Conservation (phyloP, 2,113 vertebrate genomes). For the Chlamydotis undulata region DNA sequence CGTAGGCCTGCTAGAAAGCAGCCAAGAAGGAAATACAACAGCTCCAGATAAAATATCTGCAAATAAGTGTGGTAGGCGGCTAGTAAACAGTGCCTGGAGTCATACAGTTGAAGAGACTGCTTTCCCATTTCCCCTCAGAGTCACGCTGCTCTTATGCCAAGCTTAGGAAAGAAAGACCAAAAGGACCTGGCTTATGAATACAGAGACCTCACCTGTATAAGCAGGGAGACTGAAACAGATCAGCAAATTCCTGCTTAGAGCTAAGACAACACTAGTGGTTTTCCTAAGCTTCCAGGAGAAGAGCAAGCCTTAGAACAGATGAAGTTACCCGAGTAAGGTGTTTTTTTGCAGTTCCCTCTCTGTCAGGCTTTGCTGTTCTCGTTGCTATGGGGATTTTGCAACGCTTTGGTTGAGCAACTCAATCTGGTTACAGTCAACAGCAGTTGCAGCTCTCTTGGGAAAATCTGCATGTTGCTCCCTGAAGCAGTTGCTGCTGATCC, state of each 20-base stretch:
- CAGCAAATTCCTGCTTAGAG: not conserved
- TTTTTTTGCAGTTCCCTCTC: not conserved
- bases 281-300: not conserved
- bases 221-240: not conserved
- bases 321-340: not conserved
- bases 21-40: not conserved
- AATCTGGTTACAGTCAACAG: not conserved
- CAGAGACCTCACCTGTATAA: not conserved
- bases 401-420: fast-evolving
- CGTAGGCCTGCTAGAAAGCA: not conserved
- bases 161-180: not conserved
- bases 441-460: not conserved
- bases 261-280: not conserved
- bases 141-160: not conserved
- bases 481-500: not conserved
- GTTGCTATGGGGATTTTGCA: not conserved
- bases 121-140: not conserved
- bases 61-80: not conserved
- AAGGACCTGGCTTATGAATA: not conserved
- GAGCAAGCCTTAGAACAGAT: not conserved
- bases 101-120: not conserved
- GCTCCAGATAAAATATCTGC: not conserved
- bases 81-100: not conserved
- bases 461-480: not conserved
- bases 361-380: not conserved